Conservation (phyloP, 1,140 invertebrate genomes). For the Whitmania pigra region DNA sequence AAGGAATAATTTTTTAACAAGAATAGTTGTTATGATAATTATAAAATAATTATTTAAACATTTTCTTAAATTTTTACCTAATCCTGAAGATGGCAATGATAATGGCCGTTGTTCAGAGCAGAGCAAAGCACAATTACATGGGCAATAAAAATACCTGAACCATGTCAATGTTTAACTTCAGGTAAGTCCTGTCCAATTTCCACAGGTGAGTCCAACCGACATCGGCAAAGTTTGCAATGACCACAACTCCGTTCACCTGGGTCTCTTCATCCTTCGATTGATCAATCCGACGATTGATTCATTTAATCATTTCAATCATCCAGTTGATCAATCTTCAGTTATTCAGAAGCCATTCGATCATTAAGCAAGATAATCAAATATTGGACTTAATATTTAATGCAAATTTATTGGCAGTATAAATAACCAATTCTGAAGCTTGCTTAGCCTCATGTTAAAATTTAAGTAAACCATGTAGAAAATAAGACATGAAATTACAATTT, state of each 20-base stretch:
- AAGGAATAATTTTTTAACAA: too few species aligned
- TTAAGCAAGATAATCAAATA: too few species aligned
- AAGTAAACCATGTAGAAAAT: too few species aligned
- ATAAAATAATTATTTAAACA: background rate
- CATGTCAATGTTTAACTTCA: constrained; percentile 6
- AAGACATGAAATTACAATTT: too few species aligned
- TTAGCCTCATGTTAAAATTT: too few species aligned
- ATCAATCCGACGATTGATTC: background rate
- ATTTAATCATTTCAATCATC: background rate
- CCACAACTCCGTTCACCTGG: constrained; percentile 67
- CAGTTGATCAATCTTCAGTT: too few species aligned
- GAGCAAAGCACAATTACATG: background rate
- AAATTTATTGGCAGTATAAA: too few species aligned
- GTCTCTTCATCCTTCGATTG: constrained; percentile 61
- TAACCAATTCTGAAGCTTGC: too few species aligned
- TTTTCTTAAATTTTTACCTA: too few species aligned
- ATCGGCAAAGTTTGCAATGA: constrained; percentile 70
- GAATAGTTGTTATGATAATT: too few species aligned
- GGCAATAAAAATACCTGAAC: constrained; percentile 16
- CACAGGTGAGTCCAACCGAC: constrained; percentile 33
- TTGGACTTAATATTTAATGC: too few species aligned
- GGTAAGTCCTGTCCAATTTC: constrained; percentile 22
- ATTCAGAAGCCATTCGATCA: too few species aligned
- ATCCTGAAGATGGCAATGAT: background rate
- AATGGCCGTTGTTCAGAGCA: background rate